A percentile compares a stretch with the other conserved stretches of the same genome.
phyloP scores from a whole-genome alignment of 1,140 invertebrate species.

The Chionoecetes opilio region DNA sequence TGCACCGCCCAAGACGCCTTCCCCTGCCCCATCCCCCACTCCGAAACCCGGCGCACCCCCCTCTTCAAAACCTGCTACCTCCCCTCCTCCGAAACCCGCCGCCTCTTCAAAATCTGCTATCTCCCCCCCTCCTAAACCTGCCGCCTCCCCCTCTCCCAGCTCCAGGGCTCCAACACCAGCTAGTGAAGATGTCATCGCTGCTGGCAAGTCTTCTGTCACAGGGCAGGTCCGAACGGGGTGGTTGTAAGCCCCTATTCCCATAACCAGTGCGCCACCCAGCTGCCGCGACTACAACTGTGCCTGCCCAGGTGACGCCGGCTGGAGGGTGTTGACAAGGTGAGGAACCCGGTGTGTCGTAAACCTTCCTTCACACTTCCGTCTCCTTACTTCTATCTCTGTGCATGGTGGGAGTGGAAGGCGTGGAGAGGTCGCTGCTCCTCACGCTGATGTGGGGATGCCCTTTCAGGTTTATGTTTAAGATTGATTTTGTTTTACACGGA shows the following conservation, averaged over 20 bases:
- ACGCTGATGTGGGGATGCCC: background rate
- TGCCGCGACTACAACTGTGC: background rate
- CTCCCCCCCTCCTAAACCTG: background rate
- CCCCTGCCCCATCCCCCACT: background rate
- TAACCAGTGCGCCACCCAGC: background rate
- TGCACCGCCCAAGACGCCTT: background rate
- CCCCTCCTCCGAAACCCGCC: background rate
- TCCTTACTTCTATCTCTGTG: background rate
- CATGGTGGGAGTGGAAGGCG: background rate
- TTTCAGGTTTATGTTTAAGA: background rate
- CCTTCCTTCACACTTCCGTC: background rate
- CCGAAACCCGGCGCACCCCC: background rate
- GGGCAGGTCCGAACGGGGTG: conserved; percentile 59
- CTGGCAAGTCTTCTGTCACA: conserved; percentile 48
- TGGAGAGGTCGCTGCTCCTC: background rate
- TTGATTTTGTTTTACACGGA: background rate
- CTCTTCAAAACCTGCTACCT: no score
- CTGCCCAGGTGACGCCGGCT: background rate
- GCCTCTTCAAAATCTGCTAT: no score
- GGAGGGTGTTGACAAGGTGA: background rate
- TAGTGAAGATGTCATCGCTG: background rate
- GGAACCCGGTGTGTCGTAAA: background rate
- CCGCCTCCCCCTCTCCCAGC: background rate
- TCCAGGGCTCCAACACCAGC: background rate
- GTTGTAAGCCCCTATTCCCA: background rate